Evolutionary conservation across 2,888 invertebrate species (phyloP), one percentile per base, ranked within the genome.

Genomic region (Diaprepes abbreviatus): DNA sequence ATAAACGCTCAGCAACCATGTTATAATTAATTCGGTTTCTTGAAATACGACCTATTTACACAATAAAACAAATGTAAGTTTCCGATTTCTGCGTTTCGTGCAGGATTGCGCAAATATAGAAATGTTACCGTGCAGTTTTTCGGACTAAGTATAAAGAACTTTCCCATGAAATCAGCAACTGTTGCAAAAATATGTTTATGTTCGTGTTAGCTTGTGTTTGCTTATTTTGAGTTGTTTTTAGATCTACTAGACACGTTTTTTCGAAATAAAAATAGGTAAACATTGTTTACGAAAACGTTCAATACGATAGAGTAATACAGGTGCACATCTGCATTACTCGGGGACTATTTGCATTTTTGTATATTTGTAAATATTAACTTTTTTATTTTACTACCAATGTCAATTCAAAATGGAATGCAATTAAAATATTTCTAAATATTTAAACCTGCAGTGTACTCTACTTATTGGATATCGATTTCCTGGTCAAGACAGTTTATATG

Each of bases 41-140:
- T 14, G 48, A 28, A 52, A 63, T 16, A 63, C 24, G 52, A 63
- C 31, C 40, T 16, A 63, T 52, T 63, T 63, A 63, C 63, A 63
- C 40, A 52, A 52, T 52, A 40, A n/a, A 38, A 63, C 63, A 54
- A 63, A 54, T 63, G 63, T 63, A 54, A 63, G 63, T 63, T 63
- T 63, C 40, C 31, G 36, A 54, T 63, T 63, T 63, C 63, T 62
- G 52, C 52, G 40, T 14, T 35, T 35, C n/a, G 31, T 48, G 60
- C 60, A 48, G 1, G 12, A 48, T 60, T 31, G 35, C n/a, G 40
- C 58, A 58, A 58, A 43, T 31, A 58, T 16, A 58, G 31, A 58
- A 40, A 43, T 28, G n/a, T 7, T 31, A 24, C n/a, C 10, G 38
- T 58, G 58, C 43, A 43, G n/a, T 58, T 58, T 58, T 58, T 58